phyloP scores from a whole-genome alignment of 2,797 vertebrate genomes.

The Danio kyathit region DNA sequence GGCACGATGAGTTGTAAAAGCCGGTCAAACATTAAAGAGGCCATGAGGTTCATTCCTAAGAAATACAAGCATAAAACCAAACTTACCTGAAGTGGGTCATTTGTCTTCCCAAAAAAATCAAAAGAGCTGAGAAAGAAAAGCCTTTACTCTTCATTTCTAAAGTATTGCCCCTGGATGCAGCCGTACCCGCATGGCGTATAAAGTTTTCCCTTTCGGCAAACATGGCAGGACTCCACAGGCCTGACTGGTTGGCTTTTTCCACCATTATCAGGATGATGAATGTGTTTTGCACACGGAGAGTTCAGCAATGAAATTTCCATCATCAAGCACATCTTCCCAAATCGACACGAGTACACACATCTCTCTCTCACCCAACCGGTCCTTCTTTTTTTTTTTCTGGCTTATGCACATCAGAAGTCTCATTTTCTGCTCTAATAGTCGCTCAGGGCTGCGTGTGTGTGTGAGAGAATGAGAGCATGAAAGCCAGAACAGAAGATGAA shows the following conservation, averaged over 20 bases:
- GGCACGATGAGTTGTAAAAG: slow-evolving; percentile 19
- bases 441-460: background rate
- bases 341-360: slow-evolving; percentile 31
- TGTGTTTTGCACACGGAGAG: slow-evolving; percentile 64
- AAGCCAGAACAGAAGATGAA: slow-evolving; percentile 37
- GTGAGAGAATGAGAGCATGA: slow-evolving; percentile 31
- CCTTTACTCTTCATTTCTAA: slow-evolving; percentile 49
- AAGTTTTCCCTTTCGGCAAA: slow-evolving; percentile 57
- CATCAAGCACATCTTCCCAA: slow-evolving; percentile 55
- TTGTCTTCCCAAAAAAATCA: slow-evolving; percentile 55
- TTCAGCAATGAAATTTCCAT: slow-evolving; percentile 59
- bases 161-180: slow-evolving; percentile 45
- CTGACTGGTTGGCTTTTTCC: slow-evolving; percentile 45
- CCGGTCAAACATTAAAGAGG: slow-evolving; percentile 44
- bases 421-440: slow-evolving; percentile 44
- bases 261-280: slow-evolving; percentile 61
- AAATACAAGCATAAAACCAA: slow-evolving; percentile 49
- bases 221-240: slow-evolving; percentile 44
- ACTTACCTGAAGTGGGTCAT: slow-evolving; percentile 69
- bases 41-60: slow-evolving; percentile 37
- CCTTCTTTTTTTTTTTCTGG: background rate
- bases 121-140: slow-evolving; percentile 45
- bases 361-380: slow-evolving; percentile 24
- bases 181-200: slow-evolving; percentile 45
- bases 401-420: background rate